A percentile compares a stretch with the other conserved stretches of the same genome.
Conservation (phyloP, 37 sponge, comb jelly and placozoan genomes). For the Agelas oroides region DNA sequence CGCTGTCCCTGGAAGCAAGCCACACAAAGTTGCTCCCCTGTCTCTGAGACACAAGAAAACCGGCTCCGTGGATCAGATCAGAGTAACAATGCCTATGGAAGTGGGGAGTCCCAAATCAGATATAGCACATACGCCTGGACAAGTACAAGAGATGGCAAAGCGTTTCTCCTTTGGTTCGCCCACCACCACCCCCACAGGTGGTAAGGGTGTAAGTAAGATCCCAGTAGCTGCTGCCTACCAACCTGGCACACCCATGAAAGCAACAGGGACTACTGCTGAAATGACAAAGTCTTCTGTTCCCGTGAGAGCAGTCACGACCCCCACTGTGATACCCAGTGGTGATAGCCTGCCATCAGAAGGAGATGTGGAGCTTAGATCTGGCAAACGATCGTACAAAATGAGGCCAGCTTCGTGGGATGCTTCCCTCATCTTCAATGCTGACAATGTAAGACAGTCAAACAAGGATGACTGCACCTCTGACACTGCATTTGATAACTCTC, state of each 20-base stretch:
- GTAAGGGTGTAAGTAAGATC: background rate
- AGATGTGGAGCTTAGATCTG: background rate
- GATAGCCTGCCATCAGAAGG: background rate
- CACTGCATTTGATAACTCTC: background rate
- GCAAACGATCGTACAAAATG: background rate
- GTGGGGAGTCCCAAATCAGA: background rate
- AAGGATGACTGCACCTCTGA: background rate
- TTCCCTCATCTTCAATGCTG: slow-evolving; percentile 19
- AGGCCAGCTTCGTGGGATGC: slow-evolving; percentile 36
- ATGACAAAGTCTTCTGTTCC: slow-evolving; percentile 25
- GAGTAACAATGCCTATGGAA: no score
- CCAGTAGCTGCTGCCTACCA: background rate
- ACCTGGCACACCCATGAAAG: slow-evolving; percentile 21
- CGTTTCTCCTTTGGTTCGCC: slow-evolving; percentile 20
- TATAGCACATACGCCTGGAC: slow-evolving; percentile 21
- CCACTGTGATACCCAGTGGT: background rate
- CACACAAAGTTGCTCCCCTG: slow-evolving; percentile 49
- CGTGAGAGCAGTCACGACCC: background rate
- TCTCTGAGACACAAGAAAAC: slow-evolving; percentile 9
- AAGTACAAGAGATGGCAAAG: slow-evolving; percentile 35
- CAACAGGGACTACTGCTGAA: slow-evolving; percentile 19
- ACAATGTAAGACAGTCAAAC: background rate
- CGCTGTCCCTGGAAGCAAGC: slow-evolving; percentile 9
- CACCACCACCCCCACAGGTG: slow-evolving; percentile 1
- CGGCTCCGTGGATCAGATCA: background rate